Conservation (phyloP, 2,113 vertebrate species). For the Alces alces region DNA sequence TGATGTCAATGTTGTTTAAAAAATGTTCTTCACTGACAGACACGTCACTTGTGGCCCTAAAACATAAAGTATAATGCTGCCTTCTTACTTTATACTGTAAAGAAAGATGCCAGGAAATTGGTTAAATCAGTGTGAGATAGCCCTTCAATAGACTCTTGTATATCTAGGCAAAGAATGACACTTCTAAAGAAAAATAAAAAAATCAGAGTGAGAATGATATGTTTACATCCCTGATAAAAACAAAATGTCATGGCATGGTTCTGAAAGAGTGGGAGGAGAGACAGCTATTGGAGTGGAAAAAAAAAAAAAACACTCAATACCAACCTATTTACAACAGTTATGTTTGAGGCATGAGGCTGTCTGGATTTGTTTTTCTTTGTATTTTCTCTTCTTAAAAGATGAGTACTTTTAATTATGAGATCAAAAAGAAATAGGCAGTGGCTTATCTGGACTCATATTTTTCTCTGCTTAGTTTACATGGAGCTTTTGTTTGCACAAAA, state of each 20-base stretch:
- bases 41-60: not conserved
- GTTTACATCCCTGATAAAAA: not conserved
- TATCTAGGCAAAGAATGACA: not conserved
- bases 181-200: not conserved
- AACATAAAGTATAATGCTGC: not conserved
- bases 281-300: not conserved
- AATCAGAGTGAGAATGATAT: not conserved
- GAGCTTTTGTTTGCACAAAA: slow-evolving; percentile 6
- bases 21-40: not conserved
- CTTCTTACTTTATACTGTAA: not conserved
- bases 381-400: not conserved
- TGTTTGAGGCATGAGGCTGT: not conserved
- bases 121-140: not conserved
- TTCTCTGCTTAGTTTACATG: slow-evolving; percentile 5
- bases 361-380: not conserved
- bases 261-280: not conserved
- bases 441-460: slow-evolving; percentile 21
- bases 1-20: slow-evolving; percentile 44
- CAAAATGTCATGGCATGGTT: not conserved
- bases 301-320: not conserved
- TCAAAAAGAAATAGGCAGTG: slow-evolving; percentile 20
- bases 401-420: slow-evolving; percentile 27
- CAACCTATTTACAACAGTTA: not conserved
- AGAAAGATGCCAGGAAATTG: not conserved
- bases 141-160: not conserved